phyloP scores from a whole-genome alignment of 2,113 vertebrate genomes.

The Chloropsis hardwickii region DNA sequence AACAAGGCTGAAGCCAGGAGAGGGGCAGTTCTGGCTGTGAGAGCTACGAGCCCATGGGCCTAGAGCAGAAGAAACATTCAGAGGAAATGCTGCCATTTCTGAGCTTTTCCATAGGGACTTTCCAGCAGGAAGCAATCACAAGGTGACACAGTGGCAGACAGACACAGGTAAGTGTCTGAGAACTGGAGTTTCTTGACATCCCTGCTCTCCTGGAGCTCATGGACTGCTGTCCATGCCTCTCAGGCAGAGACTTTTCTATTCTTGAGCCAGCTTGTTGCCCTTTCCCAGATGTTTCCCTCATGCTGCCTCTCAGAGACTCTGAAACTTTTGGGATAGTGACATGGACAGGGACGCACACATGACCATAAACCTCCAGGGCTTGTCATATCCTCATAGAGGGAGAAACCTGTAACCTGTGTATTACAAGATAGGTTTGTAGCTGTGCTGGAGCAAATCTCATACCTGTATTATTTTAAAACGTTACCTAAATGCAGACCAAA shows the following conservation, averaged over 20 bases:
- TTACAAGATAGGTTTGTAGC: not conserved
- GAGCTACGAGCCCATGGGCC: not conserved
- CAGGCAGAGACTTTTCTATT: not conserved
- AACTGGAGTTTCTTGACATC: not conserved
- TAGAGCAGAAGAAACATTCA: not conserved
- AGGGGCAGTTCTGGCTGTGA: not conserved
- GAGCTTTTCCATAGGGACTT: not conserved
- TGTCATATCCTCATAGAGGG: not conserved
- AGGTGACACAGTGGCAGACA: not conserved
- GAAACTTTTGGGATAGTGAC: not conserved
- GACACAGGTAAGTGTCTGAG: not conserved
- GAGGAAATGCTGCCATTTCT: not conserved
- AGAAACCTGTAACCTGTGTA: not conserved
- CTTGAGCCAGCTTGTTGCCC: not conserved
- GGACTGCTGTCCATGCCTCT: not conserved
- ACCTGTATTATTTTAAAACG: not conserved
- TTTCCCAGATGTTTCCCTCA: not conserved
- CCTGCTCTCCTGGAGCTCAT: not conserved
- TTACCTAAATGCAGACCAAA: not conserved
- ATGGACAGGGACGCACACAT: not conserved
- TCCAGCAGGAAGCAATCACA: not conserved
- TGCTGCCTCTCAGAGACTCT: not conserved
- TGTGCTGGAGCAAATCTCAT: not conserved
- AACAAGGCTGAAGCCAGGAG: not conserved
- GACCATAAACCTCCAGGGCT: not conserved